A percentile compares a stretch with the other conserved stretches of the same genome.
Evolutionary conservation across 1,140 invertebrate genomes (phyloP).

Genomic region (Caenorhabditis remanei): DNA sequence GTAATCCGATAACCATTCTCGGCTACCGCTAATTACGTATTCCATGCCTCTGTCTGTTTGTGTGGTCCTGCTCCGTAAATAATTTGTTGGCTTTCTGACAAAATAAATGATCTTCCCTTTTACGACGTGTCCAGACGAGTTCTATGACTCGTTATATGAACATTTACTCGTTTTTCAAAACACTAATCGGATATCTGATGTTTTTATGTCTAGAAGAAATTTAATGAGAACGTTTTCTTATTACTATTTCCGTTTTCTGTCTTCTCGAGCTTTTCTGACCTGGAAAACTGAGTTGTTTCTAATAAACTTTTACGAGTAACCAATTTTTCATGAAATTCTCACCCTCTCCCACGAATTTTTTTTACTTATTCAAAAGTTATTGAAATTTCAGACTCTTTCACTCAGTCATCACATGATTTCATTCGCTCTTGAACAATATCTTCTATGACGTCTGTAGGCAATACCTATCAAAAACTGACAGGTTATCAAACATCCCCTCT

Average conservation of each 20-base stretch:
- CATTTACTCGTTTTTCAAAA: slow-evolving; percentile 34
- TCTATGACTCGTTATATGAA: slow-evolving; percentile 1
- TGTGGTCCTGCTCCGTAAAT: slow-evolving; percentile 13
- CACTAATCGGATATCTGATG: neutral
- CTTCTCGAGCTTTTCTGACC: too few species aligned
- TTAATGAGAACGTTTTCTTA: too few species aligned
- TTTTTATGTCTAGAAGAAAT: neutral
- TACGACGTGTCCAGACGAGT: neutral
- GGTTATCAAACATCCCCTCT: slow-evolving; percentile 30
- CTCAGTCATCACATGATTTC: too few species aligned
- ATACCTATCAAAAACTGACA: slow-evolving; percentile 19
- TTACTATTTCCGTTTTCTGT: too few species aligned
- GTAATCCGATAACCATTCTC: slow-evolving; percentile 50
- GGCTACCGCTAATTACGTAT: slow-evolving; percentile 38
- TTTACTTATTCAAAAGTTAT: too few species aligned
- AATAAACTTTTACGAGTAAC: too few species aligned
- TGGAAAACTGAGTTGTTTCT: too few species aligned
- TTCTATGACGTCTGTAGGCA: neutral
- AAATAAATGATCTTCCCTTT: neutral
- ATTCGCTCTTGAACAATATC: too few species aligned
- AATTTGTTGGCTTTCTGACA: neutral
- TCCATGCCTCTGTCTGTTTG: neutral
- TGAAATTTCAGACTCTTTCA: too few species aligned
- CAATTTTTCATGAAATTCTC: too few species aligned
- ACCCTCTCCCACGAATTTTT: too few species aligned